phyloP scores from a whole-genome alignment of 2,888 invertebrate genomes.

The Heliconius aoede region DNA sequence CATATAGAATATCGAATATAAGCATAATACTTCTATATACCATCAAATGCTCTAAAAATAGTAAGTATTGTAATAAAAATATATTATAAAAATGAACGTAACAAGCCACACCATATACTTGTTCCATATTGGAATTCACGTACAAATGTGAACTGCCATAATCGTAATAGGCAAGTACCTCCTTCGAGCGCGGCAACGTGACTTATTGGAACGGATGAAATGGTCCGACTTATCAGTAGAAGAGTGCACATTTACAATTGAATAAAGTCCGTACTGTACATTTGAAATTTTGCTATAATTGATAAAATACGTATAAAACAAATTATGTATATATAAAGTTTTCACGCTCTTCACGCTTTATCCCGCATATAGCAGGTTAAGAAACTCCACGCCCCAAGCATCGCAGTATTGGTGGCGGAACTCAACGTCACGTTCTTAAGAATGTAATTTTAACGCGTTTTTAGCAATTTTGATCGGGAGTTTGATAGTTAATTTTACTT shows the following conservation, averaged over 20 bases:
- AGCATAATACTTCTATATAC: not conserved
- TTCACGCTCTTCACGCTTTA: no score
- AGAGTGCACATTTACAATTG: conserved; percentile 2
- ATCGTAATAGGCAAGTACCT: conserved; percentile 10
- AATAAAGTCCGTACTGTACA: not conserved
- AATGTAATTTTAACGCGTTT: no score
- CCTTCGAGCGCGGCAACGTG: conserved; percentile 8
- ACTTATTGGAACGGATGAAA: conserved; percentile 17
- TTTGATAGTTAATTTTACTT: no score
- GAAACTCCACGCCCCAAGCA: not conserved
- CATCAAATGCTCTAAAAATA: not conserved
- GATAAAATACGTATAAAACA: not conserved
- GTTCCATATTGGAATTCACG: conserved; percentile 3
- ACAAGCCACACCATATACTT: not conserved
- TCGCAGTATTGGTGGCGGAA: not conserved
- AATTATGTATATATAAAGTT: no score
- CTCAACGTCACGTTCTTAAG: not conserved
- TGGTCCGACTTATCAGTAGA: conserved; percentile 3
- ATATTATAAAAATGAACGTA: not conserved
- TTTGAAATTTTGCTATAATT: not conserved
- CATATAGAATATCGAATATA: no score
- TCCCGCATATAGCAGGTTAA: not conserved
- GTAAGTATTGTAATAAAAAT: not conserved
- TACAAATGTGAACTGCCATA: conserved; percentile 16
- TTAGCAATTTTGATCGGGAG: no score